phyloP scores from a whole-genome alignment of 2,113 vertebrate genomes.

The Dermatemys mawii region DNA sequence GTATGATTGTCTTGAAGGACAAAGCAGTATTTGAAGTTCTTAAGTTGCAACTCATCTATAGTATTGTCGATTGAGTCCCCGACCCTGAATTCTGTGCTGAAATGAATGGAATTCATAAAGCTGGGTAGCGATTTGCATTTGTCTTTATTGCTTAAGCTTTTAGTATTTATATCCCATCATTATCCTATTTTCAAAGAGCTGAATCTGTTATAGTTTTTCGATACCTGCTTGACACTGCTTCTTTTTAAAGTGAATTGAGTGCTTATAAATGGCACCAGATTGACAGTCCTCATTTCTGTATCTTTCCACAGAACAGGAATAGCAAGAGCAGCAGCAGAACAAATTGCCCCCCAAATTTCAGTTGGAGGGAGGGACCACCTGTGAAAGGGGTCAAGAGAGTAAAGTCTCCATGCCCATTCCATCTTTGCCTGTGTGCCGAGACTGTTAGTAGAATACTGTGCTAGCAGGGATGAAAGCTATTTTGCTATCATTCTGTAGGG shows the following conservation, averaged over 20 bases:
- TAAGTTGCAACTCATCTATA: not conserved
- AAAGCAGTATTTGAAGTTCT: not conserved
- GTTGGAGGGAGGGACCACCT: not conserved
- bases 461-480: not conserved
- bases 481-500: not conserved
- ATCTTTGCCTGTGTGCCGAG: not conserved
- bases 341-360: not conserved
- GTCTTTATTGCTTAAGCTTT: not conserved
- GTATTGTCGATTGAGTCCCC: not conserved
- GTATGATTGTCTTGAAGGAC: not conserved
- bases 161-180: not conserved
- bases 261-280: not conserved
- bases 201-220: not conserved
- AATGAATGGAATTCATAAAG: not conserved
- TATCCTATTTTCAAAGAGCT: not conserved
- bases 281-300: not conserved
- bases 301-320: not conserved
- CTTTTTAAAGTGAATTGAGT: not conserved
- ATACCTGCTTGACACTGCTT: not conserved
- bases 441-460: not conserved
- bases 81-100: not conserved
- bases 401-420: not conserved
- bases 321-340: not conserved
- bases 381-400: not conserved
- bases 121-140: not conserved